These are phyloP conservation scores for Hippocampus abdominalis DNA, from an alignment of 2,113 vertebrate species.

Conservation along the genomic window DNA sequence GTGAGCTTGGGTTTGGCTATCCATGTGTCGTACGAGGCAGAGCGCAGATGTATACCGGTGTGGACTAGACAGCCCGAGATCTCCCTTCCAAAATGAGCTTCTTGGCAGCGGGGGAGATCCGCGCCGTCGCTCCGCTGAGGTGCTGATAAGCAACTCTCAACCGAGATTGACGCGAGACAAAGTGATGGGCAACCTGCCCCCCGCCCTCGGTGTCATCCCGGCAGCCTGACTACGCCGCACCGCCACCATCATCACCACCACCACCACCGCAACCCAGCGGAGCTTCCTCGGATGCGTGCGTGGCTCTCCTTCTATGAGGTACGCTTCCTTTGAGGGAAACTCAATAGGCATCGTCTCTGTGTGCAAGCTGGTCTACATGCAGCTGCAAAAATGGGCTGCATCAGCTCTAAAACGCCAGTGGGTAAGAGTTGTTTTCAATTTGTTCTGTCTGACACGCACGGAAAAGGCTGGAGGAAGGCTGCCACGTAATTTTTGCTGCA, in stretches of 20 bases:
- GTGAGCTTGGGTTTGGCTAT: slow-evolving; percentile 37
- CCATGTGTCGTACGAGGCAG: slow-evolving; percentile 20
- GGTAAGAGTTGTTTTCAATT: slow-evolving; percentile 76
- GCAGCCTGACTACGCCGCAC: slow-evolving; percentile 47
- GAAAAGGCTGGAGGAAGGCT: slow-evolving; percentile 2
- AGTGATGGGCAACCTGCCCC: slow-evolving; percentile 50
- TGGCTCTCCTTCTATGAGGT: slow-evolving; percentile 67
- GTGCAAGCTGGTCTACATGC: slow-evolving; percentile 38
- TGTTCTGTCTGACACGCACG: slow-evolving; percentile 29
- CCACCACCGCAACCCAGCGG: slow-evolving; percentile 38
- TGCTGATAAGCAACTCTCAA: slow-evolving; percentile 49
- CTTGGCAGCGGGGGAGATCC: slow-evolving; percentile 6
- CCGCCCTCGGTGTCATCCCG: slow-evolving; percentile 44
- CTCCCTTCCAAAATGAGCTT: slow-evolving; percentile 5
- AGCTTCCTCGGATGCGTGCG: slow-evolving; percentile 34
- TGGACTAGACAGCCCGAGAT: slow-evolving; percentile 15
- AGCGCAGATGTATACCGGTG: slow-evolving; percentile 1
- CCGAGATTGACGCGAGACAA: slow-evolving; percentile 19
- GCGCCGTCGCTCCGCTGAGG: slow-evolving; percentile 61
- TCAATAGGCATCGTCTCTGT: not conserved
- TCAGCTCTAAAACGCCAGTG: slow-evolving; percentile 82
- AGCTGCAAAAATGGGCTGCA: slow-evolving; percentile 80
- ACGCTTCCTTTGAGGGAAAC: slow-evolving; percentile 39
- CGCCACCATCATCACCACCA: slow-evolving; percentile 6
- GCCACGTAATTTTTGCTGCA: slow-evolving; percentile 50